Conservation (phyloP, 2,888 invertebrate genomes). For the Aspidiotus rigidus region DNA sequence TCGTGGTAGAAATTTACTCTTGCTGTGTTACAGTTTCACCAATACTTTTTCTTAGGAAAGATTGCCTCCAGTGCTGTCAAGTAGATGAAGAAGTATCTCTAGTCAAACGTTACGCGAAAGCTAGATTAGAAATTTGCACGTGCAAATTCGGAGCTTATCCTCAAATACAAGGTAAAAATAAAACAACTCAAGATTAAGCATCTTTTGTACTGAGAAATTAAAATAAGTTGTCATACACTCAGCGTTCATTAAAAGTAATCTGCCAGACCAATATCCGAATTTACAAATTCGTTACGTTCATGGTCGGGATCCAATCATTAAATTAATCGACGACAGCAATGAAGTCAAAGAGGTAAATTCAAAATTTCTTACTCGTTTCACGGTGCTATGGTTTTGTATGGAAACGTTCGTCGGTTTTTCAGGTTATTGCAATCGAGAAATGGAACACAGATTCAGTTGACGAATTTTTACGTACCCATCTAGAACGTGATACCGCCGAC, state of each 20-base stretch:
- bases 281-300: slow-evolving; percentile 85
- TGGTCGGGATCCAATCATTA: slow-evolving; percentile 88
- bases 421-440: slow-evolving; percentile 85
- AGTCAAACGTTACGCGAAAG: slow-evolving; percentile 75
- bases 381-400: neutral
- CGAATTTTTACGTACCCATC: slow-evolving; percentile 86
- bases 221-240: slow-evolving; percentile 36
- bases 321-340: slow-evolving; percentile 73
- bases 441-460: slow-evolving; percentile 98
- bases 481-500: slow-evolving; percentile 44
- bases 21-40: too few species aligned
- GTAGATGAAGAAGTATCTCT: slow-evolving; percentile 56
- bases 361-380: neutral
- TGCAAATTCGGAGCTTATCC: slow-evolving; percentile 98
- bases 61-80: slow-evolving; percentile 72
- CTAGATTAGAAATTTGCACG: slow-evolving; percentile 90
- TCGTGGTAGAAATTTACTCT: too few species aligned
- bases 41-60: slow-evolving; percentile 45
- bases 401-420: slow-evolving; percentile 21
- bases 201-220: too few species aligned
- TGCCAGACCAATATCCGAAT: slow-evolving; percentile 81
- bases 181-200: neutral
- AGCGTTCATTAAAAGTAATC: slow-evolving; percentile 92
- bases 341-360: slow-evolving; percentile 59
- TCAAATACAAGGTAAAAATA: slow-evolving; percentile 68